These are phyloP conservation scores for Brachyalestes nurse DNA, from an alignment of 2,797 vertebrate species.

Conservation along the genomic window DNA sequence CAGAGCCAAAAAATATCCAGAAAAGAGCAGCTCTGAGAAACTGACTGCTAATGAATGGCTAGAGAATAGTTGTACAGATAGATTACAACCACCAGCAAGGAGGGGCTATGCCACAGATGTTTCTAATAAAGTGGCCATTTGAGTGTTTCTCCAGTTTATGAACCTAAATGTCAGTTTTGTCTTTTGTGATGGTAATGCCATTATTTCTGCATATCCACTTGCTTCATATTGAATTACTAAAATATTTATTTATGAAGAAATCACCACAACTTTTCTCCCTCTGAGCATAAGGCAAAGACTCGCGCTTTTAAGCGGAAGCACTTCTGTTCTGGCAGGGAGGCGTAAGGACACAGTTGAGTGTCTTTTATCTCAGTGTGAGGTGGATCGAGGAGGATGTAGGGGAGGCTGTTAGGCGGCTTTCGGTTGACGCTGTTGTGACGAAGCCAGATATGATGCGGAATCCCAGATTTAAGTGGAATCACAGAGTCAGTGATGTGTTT, in stretches of 20 bases:
- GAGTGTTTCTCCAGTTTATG: no score
- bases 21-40: no score
- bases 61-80: no score
- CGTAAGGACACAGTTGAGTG: neutral
- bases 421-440: neutral
- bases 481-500: slow-evolving; percentile 15
- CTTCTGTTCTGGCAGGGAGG: neutral
- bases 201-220: no score
- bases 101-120: no score
- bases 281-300: neutral
- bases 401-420: neutral
- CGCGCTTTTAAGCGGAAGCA: neutral
- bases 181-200: no score
- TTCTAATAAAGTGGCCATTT: no score
- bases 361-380: neutral
- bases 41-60: no score
- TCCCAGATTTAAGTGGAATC: slow-evolving; percentile 16
- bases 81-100: no score
- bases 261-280: neutral
- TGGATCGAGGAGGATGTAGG: neutral
- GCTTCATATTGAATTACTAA: no score
- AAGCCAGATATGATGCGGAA: slow-evolving; percentile 4
- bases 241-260: neutral
- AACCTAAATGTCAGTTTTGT: no score
- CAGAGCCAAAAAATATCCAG: no score